Percentiles rank a stretch among this genome's conserved stretches.
phyloP scores from a whole-genome alignment of 2,797 vertebrate genomes.

The Amblyopsis hoosieri region DNA sequence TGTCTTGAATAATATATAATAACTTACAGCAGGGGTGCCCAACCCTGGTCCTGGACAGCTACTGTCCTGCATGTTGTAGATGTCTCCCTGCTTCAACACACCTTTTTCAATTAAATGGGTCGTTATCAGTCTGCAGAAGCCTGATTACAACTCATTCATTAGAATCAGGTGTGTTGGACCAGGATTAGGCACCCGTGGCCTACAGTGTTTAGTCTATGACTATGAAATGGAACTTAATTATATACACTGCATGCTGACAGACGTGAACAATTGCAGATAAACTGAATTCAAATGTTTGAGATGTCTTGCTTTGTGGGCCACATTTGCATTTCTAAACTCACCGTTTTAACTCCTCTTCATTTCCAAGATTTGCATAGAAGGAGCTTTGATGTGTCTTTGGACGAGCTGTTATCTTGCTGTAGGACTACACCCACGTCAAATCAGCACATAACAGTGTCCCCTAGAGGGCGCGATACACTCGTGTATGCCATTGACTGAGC shows the following conservation, averaged over 20 bases:
- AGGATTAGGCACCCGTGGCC: too few species aligned
- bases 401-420: background rate
- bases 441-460: constrained; percentile 28
- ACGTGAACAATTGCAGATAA: constrained; percentile 5
- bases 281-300: constrained; percentile 4
- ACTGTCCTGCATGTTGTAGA: too few species aligned
- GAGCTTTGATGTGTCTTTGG: constrained; percentile 34
- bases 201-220: too few species aligned
- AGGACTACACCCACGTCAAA: background rate
- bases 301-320: constrained; percentile 6
- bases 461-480: constrained; percentile 66
- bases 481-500: constrained; percentile 26
- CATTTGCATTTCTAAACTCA: constrained; percentile 46
- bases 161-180: too few species aligned
- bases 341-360: constrained; percentile 17
- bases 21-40: too few species aligned
- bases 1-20: too few species aligned
- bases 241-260: constrained; percentile 2
- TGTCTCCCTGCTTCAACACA: too few species aligned
- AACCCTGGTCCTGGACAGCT: too few species aligned
- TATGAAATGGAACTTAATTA: constrained; percentile 75
- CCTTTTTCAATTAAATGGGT: too few species aligned
- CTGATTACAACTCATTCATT: too few species aligned
- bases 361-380: constrained; percentile 28
- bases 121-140: too few species aligned